phyloP scores from a whole-genome alignment of 2,113 vertebrate species.

The Leucoraja erinaceus region DNA sequence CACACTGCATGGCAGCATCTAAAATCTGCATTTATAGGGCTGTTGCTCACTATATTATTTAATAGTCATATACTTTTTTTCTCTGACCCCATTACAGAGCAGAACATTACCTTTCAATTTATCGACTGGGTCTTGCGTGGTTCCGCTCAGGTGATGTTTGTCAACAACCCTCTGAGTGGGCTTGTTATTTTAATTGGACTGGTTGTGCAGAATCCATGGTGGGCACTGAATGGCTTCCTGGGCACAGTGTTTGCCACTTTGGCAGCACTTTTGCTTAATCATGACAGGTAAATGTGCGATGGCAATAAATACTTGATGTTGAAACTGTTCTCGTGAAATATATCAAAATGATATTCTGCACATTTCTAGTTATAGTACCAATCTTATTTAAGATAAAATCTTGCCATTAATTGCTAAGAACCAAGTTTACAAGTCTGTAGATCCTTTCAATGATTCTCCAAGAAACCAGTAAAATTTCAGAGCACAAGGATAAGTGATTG shows the following conservation, averaged over 20 bases:
- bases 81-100: slow-evolving; percentile 1
- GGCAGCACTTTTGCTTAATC: slow-evolving; percentile 76
- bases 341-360: neutral
- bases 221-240: slow-evolving; percentile 81
- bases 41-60: neutral
- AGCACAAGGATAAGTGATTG: neutral
- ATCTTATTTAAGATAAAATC: neutral
- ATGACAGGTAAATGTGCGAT: slow-evolving; percentile 66
- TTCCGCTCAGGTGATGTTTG: slow-evolving; percentile 92
- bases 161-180: slow-evolving; percentile 89
- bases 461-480: neutral
- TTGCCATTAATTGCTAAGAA: neutral
- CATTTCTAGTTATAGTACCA: neutral
- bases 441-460: neutral
- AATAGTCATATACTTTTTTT: neutral
- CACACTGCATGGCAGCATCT: neutral
- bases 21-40: neutral
- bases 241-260: slow-evolving; percentile 76
- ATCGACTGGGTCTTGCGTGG: slow-evolving; percentile 89
- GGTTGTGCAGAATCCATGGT: slow-evolving; percentile 87
- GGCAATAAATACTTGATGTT: neutral
- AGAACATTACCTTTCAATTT: slow-evolving; percentile 62
- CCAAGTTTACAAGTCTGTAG: neutral
- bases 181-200: slow-evolving; percentile 74
- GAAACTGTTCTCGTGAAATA: neutral